Conservation (phyloP, 2,113 vertebrate species). For the Campylorhamphus procurvoides region DNA sequence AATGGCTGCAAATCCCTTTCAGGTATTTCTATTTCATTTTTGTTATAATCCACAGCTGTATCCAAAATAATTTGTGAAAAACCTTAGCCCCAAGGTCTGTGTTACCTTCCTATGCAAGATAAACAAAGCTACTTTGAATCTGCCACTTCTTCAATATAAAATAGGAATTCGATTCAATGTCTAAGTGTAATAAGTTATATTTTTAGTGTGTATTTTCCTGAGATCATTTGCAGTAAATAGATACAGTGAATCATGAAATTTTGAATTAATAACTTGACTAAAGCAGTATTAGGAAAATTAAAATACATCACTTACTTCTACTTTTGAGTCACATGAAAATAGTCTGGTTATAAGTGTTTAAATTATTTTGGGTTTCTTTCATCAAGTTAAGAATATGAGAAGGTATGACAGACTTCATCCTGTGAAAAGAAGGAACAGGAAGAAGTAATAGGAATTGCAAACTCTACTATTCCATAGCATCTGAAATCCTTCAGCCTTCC, state of each 20-base stretch:
- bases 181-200: neutral
- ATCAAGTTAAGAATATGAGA: neutral
- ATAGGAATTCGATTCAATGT: neutral
- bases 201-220: neutral
- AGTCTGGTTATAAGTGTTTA: neutral
- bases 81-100: neutral
- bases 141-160: neutral
- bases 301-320: neutral
- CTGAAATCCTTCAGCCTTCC: neutral
- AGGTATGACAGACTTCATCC: neutral
- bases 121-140: neutral
- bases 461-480: neutral
- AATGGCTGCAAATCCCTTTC: constrained; percentile 93
- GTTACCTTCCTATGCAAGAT: neutral
- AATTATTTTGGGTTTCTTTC: neutral
- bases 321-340: neutral
- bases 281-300: neutral
- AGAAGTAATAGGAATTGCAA: neutral
- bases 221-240: neutral
- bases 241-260: neutral
- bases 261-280: neutral
- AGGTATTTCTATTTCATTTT: constrained; percentile 70
- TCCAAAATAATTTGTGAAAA: neutral
- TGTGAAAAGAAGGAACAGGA: neutral
- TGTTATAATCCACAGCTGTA: neutral